phyloP scores from a whole-genome alignment of 2,888 invertebrate species.

The Synanthedon vespiformis region DNA sequence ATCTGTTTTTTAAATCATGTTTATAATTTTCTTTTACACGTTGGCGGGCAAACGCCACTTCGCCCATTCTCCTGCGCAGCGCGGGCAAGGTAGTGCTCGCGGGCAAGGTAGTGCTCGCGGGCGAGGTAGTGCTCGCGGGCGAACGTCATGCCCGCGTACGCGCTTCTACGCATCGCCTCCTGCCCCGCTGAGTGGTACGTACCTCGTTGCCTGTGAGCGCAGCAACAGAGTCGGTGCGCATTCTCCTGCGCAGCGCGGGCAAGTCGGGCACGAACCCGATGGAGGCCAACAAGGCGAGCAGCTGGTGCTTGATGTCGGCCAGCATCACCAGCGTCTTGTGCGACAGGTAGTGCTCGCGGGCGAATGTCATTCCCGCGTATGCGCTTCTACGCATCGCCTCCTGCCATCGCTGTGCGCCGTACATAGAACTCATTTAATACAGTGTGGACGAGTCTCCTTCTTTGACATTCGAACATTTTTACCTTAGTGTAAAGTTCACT shows the following conservation, averaged over 20 bases:
- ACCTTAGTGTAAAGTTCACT: too few relatives aligned
- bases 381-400: constrained; percentile 75
- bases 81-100: constrained; percentile 87
- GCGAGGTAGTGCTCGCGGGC: constrained; percentile 85
- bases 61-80: constrained; percentile 60
- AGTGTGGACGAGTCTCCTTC: too few relatives aligned
- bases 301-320: constrained; percentile 87
- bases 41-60: constrained; percentile 31
- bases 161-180: constrained; percentile 75
- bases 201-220: constrained; percentile 75
- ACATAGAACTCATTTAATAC: too few relatives aligned
- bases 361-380: constrained; percentile 81
- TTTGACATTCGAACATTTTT: too few relatives aligned
- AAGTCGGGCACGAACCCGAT: constrained; percentile 84
- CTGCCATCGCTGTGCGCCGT: constrained; percentile 77
- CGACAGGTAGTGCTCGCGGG: constrained; percentile 86
- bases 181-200: constrained; percentile 75
- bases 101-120: constrained; percentile 84
- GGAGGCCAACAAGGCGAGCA: constrained; percentile 78
- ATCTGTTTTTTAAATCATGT: too few relatives aligned
- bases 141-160: constrained; percentile 80
- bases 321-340: constrained; percentile 85
- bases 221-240: constrained; percentile 74
- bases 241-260: constrained; percentile 59
- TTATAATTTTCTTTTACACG: too few relatives aligned